phyloP scores from a whole-genome alignment of 2,797 vertebrate species.

The Danio albolineatus region DNA sequence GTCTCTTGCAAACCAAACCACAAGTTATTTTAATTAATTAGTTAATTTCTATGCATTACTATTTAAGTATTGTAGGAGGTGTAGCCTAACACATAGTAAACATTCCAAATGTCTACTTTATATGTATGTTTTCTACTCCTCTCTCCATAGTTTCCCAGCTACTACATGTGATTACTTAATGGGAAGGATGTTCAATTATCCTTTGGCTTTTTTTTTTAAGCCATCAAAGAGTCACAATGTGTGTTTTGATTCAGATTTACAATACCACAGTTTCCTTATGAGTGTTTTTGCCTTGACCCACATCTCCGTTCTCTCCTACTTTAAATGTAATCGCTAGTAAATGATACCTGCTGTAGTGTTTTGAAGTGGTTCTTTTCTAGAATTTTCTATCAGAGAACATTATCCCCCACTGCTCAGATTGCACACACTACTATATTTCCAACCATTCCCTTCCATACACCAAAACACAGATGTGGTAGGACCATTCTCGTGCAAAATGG shows the following conservation, averaged over 20 bases:
- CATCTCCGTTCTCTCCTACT: conserved; percentile 6
- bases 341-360: conserved; percentile 27
- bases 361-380: conserved; percentile 45
- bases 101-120: too few relatives aligned
- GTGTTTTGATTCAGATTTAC: conserved; percentile 18
- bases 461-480: not conserved
- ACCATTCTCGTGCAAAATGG: conserved; percentile 27
- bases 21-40: not conserved
- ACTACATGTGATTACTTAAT: conserved; percentile 67
- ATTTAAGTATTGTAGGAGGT: conserved; percentile 1
- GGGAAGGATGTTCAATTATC: conserved; percentile 73
- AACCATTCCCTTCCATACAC: conserved; percentile 28
- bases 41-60: not conserved
- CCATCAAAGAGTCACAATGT: conserved; percentile 17
- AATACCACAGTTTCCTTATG: not conserved
- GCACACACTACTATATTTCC: conserved; percentile 39
- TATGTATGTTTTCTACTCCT: not conserved
- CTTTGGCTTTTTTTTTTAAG: conserved; percentile 63
- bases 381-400: conserved; percentile 43
- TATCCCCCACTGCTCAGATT: conserved; percentile 51
- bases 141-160: conserved; percentile 27
- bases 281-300: conserved; percentile 1
- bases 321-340: conserved; percentile 40
- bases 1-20: not conserved
- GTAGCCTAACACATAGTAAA: not conserved